These are phyloP conservation scores for Laspeyria flexula DNA, from an alignment of 2,888 invertebrate genomes.

Conservation along the genomic window DNA sequence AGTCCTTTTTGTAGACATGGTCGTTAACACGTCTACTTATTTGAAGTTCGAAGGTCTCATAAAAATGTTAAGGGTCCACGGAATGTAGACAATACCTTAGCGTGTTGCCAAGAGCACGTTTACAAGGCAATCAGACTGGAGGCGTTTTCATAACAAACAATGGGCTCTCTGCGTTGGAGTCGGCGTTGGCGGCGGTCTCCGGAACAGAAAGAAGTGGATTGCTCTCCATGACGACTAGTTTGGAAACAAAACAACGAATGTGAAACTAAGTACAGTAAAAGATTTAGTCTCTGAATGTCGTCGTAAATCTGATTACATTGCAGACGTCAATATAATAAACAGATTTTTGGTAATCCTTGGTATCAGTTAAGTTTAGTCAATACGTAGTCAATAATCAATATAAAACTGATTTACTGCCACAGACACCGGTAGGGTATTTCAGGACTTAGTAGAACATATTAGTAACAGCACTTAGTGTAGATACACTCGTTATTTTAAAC, in stretches of 20 bases:
- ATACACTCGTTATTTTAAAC: no score
- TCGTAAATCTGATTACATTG: no score
- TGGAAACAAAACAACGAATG: slow-evolving; percentile 38
- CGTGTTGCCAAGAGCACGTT: slow-evolving; percentile 32
- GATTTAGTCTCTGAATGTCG: no score
- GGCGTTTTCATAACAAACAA: slow-evolving; percentile 61
- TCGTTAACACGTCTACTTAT: slow-evolving; percentile 16
- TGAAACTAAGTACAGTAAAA: slow-evolving; percentile 11
- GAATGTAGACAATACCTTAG: slow-evolving; percentile 32
- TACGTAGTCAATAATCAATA: no score
- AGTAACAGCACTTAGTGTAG: no score
- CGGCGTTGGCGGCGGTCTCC: no score
- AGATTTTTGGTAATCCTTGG: no score
- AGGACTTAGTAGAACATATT: no score
- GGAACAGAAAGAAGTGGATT: slow-evolving; percentile 47
- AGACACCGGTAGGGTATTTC: no score
- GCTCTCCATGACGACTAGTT: slow-evolving; percentile 50
- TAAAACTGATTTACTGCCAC: no score
- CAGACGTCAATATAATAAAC: no score
- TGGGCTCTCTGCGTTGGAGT: slow-evolving; percentile 38
- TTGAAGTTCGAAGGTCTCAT: slow-evolving; percentile 15
- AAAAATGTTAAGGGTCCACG: slow-evolving; percentile 24
- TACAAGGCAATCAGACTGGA: slow-evolving; percentile 45
- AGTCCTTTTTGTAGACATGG: neutral
- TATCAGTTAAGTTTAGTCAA: no score